These are phyloP conservation scores for Eurypyga helias DNA, from an alignment of 2,113 vertebrate genomes.

Conservation along the genomic window DNA sequence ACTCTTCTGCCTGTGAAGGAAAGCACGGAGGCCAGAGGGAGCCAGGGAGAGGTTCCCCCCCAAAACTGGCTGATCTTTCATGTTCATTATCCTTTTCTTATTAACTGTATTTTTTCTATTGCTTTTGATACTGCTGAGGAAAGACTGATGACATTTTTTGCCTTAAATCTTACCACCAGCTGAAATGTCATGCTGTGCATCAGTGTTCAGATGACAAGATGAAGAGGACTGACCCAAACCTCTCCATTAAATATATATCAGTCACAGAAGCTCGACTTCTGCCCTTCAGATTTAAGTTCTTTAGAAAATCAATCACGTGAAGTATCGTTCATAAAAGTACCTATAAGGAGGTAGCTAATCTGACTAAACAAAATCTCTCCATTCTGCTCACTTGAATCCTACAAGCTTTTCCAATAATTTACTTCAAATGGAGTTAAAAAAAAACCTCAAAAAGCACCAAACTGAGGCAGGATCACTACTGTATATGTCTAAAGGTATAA, in stretches of 20 bases:
- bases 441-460: neutral
- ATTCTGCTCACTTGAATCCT: neutral
- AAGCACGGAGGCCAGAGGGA: neutral
- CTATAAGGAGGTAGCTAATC: neutral
- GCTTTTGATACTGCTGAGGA: neutral
- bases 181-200: neutral
- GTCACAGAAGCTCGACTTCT: neutral
- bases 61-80: neutral
- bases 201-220: neutral
- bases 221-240: neutral
- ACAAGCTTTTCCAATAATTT: neutral
- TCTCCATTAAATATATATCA: neutral
- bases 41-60: neutral
- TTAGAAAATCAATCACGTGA: neutral
- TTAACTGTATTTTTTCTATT: neutral
- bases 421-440: neutral
- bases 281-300: neutral
- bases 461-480: accelerated
- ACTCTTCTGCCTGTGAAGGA: neutral
- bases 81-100: neutral
- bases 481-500: neutral
- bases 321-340: neutral
- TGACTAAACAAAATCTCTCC: neutral
- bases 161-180: neutral
- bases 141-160: neutral